phyloP scores from a whole-genome alignment of 2,888 invertebrate genomes.

The Cheilosia pagana region DNA sequence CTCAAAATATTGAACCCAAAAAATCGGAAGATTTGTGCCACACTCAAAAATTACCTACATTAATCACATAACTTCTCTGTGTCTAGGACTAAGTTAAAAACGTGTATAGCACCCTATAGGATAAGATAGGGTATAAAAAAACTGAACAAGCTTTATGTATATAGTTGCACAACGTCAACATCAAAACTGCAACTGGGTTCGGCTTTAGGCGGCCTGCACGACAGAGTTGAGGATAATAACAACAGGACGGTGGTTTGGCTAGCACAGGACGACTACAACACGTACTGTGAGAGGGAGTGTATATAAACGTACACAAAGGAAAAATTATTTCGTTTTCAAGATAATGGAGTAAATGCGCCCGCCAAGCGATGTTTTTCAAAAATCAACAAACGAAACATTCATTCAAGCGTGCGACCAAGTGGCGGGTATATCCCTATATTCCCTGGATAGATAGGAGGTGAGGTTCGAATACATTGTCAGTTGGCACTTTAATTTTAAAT shows the following conservation, averaged over 20 bases:
- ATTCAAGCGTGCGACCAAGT: constrained; percentile 47
- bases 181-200: constrained; percentile 28
- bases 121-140: not conserved
- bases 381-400: constrained; percentile 55
- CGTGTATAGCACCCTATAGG: no score
- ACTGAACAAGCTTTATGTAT: not conserved
- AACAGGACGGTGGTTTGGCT: constrained; percentile 14
- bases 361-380: constrained; percentile 44
- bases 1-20: no score
- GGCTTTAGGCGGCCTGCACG: constrained; percentile 1
- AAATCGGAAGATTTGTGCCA: no score
- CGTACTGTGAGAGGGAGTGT: constrained; percentile 11
- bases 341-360: constrained; percentile 20
- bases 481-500: constrained; percentile 19
- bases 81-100: no score
- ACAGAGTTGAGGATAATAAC: constrained; percentile 21
- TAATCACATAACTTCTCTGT: no score
- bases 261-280: constrained; percentile 1
- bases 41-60: no score
- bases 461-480: constrained; percentile 28
- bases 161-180: constrained; percentile 1
- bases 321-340: constrained; percentile 2
- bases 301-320: constrained; percentile 12
- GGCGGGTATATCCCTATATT: constrained; percentile 29
- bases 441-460: constrained; percentile 17